Conservation (phyloP, 2,797 vertebrate species). For the Mareca penelope region DNA sequence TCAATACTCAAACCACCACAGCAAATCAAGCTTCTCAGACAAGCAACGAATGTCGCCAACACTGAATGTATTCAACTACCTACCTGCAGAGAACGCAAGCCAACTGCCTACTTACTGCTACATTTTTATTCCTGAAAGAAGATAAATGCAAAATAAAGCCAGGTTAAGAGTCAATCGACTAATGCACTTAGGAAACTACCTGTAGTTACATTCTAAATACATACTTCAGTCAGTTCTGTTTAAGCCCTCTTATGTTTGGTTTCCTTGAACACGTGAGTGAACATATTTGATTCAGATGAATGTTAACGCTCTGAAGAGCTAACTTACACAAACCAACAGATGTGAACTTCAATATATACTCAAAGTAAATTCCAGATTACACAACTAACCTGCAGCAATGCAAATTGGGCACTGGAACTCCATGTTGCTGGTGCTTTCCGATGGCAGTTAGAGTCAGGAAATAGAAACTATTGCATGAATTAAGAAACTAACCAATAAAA, state of each 20-base stretch:
- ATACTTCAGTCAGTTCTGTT: background rate
- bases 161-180: background rate
- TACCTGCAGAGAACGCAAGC: background rate
- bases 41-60: background rate
- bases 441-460: background rate
- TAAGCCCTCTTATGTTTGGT: background rate
- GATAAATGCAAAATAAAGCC: background rate
- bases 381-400: background rate
- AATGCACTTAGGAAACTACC: background rate
- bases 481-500: background rate
- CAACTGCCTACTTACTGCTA: background rate
- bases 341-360: background rate
- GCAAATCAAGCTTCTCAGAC: background rate
- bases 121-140: constrained; percentile 15
- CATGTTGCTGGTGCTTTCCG: background rate
- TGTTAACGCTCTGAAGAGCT: background rate
- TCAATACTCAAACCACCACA: background rate
- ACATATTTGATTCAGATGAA: background rate
- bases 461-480: background rate
- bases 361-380: background rate
- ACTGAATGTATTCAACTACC: background rate
- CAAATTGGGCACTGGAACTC: background rate
- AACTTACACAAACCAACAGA: background rate
- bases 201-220: background rate
- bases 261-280: background rate